Evolutionary conservation across 2,888 invertebrate species (phyloP).

Genomic region (Agriopis marginaria): DNA sequence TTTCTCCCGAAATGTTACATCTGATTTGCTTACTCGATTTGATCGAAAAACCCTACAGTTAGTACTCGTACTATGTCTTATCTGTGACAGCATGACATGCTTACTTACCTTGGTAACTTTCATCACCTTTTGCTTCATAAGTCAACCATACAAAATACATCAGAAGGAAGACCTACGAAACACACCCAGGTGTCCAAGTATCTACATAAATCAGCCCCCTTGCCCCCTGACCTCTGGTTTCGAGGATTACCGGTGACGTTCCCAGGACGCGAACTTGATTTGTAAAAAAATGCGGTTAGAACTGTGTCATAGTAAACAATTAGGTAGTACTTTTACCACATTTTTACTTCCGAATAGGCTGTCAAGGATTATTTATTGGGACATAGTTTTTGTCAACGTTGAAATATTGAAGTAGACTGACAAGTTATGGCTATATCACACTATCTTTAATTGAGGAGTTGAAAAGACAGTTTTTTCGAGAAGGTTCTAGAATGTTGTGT

Average conservation of each 20-base stretch:
- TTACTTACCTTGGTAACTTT: not conserved
- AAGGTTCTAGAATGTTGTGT: not conserved
- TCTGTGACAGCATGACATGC: not conserved
- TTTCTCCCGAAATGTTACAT: too few species aligned
- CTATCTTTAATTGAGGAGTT: too few species aligned
- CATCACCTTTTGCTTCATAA: constrained; percentile 27
- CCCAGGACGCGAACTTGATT: constrained; percentile 55
- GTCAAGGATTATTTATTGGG: not conserved
- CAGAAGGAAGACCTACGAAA: constrained; percentile 21
- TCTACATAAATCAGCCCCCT: constrained; percentile 60
- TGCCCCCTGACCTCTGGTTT: constrained; percentile 59
- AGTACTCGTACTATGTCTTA: not conserved
- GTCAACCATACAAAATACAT: not conserved
- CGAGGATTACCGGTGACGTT: constrained; percentile 58
- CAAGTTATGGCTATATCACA: too few species aligned
- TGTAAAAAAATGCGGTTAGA: constrained; percentile 1
- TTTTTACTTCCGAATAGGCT: not conserved
- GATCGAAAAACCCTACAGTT: too few species aligned
- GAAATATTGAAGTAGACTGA: not conserved
- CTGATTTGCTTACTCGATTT: too few species aligned
- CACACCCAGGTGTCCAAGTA: constrained; percentile 54
- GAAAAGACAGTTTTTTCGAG: constrained; percentile 4
- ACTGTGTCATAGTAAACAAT: constrained; percentile 17
- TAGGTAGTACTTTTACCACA: not conserved
- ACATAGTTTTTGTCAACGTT: not conserved